phyloP scores from a whole-genome alignment of 2,113 vertebrate genomes.

The Podilymbus podiceps region DNA sequence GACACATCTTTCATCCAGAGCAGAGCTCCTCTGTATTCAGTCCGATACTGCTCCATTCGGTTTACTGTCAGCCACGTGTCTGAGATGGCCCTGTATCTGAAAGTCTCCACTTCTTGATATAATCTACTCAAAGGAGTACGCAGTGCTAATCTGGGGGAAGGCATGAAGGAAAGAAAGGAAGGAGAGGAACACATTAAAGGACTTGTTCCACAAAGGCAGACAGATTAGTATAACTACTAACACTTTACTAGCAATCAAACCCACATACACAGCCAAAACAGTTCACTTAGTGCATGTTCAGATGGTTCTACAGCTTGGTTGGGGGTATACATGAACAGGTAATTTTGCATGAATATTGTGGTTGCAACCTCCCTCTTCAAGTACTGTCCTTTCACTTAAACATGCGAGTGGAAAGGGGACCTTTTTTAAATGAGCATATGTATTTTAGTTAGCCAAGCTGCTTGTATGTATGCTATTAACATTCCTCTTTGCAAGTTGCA shows the following conservation, averaged over 20 bases:
- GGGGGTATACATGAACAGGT: not conserved
- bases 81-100: slow-evolving; percentile 92
- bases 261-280: not conserved
- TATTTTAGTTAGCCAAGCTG: not conserved
- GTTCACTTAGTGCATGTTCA: not conserved
- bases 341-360: not conserved
- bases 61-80: slow-evolving; percentile 97
- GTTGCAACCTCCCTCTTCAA: not conserved
- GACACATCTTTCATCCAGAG: slow-evolving; percentile 99
- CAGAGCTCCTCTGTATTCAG: slow-evolving; percentile 91
- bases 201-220: not conserved
- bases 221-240: not conserved
- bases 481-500: not conserved
- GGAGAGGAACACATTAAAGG: not conserved
- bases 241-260: not conserved
- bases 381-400: not conserved
- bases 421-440: not conserved
- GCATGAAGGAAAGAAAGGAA: not conserved
- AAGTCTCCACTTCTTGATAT: slow-evolving; percentile 97
- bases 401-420: not conserved
- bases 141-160: slow-evolving; percentile 80
- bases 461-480: not conserved
- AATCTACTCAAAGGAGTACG: slow-evolving; percentile 88
- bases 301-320: not conserved
- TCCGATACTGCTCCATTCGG: slow-evolving; percentile 94